These are phyloP conservation scores for Dendrocincla fuliginosa DNA, from an alignment of 2,797 vertebrate genomes.

Conservation along the genomic window DNA sequence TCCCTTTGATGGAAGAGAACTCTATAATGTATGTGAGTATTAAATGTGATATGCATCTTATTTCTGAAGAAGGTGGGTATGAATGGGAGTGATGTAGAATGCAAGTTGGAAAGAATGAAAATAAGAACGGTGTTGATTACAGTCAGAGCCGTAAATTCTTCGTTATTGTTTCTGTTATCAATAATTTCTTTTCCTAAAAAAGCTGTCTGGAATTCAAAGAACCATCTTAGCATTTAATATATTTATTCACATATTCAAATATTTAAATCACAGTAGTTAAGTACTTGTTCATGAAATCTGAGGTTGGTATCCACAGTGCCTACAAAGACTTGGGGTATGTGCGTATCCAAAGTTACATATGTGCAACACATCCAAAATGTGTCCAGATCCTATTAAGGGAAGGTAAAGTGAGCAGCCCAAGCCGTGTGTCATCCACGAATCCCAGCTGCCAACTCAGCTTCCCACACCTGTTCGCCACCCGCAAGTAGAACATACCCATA, in stretches of 20 bases:
- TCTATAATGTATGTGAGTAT: background rate
- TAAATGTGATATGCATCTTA: background rate
- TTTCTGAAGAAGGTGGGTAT: background rate
- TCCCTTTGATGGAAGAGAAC: background rate
- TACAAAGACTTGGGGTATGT: background rate
- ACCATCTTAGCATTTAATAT: background rate
- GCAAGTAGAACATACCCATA: background rate
- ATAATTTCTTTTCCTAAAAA: background rate
- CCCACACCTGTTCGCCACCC: background rate
- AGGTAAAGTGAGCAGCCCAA: background rate
- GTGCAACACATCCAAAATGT: too few relatives aligned
- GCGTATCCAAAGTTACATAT: rapidly evolving
- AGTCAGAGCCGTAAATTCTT: background rate
- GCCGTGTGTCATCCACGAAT: background rate
- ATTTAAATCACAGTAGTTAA: background rate
- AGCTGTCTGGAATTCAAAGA: background rate
- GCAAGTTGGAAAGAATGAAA: background rate
- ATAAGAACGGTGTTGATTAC: background rate
- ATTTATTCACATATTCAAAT: background rate
- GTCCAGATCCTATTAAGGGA: background rate
- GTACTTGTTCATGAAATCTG: background rate
- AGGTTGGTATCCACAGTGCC: background rate
- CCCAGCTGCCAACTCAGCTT: background rate
- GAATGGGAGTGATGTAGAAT: background rate
- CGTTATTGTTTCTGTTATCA: background rate